A percentile compares a stretch with the other conserved stretches of the same genome.
These are phyloP conservation scores for Decapterus maruadsi DNA, from an alignment of 2,797 vertebrate genomes.

Conservation along the genomic window DNA sequence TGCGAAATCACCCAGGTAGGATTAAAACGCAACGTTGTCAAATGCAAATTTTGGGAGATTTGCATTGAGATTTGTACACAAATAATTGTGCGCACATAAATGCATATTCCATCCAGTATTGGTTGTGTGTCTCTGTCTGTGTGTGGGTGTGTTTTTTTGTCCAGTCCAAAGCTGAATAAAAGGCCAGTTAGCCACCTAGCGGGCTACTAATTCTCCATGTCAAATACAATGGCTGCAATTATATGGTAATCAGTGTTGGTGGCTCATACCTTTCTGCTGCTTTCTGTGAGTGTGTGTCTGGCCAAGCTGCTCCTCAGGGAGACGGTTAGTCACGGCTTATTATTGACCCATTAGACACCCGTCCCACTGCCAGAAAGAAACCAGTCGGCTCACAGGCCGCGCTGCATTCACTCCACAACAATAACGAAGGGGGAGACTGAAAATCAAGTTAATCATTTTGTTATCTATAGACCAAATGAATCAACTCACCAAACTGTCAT, in stretches of 20 bases:
- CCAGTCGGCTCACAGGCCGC: conserved; percentile 72
- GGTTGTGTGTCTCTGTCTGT: conserved; percentile 54
- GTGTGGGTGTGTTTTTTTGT: conserved; percentile 66
- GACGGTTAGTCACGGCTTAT: conserved; percentile 88
- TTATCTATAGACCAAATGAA: conserved; percentile 46
- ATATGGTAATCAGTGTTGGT: conserved; percentile 93
- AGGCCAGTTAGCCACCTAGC: conserved; percentile 87
- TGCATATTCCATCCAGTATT: conserved; percentile 46
- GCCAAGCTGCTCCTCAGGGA: conserved; percentile 86
- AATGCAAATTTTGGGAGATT: not conserved
- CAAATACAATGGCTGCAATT: conserved; percentile 93
- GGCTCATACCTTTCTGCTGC: conserved; percentile 86
- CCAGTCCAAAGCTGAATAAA: conserved; percentile 77
- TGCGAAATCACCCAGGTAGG: not conserved
- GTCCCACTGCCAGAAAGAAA: conserved; percentile 83
- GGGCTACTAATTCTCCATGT: conserved; percentile 86
- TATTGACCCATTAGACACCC: conserved; percentile 86
- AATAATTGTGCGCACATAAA: conserved; percentile 40
- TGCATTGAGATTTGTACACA: not conserved
- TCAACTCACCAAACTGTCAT: conserved; percentile 33
- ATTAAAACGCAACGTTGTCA: not conserved
- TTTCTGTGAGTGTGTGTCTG: conserved; percentile 83
- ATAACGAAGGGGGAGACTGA: conserved; percentile 49
- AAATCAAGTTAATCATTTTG: conserved; percentile 68
- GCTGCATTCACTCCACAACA: conserved; percentile 68